phyloP scores from a whole-genome alignment of 1,140 invertebrate species.

The Hestina assimilis region DNA sequence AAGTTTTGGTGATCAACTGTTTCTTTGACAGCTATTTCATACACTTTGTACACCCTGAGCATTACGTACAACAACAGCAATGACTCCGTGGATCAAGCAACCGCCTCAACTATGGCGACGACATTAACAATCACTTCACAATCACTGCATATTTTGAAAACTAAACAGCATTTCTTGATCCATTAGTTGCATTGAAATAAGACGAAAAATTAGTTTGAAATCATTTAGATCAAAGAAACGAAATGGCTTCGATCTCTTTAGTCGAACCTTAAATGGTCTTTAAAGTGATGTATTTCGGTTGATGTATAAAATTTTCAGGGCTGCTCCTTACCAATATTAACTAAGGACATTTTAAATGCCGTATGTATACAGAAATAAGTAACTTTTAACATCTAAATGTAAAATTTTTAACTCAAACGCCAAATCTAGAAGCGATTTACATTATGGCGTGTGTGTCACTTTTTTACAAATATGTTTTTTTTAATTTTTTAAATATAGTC shows the following conservation, averaged over 20 bases:
- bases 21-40: conserved; percentile 62
- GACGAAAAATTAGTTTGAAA: conserved; percentile 27
- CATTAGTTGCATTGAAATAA: conserved; percentile 1
- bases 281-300: conserved; percentile 33
- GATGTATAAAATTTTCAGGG: conserved; percentile 32
- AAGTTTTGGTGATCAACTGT: conserved; percentile 38
- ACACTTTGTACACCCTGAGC: conserved; percentile 43
- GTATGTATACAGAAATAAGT: conserved; percentile 51
- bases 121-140: conserved; percentile 33
- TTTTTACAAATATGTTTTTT: conserved; percentile 66
- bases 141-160: conserved; percentile 37
- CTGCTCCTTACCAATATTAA: conserved; percentile 68
- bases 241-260: conserved; percentile 72
- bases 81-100: conserved; percentile 61
- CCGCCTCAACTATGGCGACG: conserved; percentile 66
- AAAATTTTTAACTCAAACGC: conserved; percentile 73
- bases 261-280: conserved; percentile 67
- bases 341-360: conserved; percentile 74
- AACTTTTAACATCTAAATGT: conserved; percentile 68
- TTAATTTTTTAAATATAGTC: too few species aligned
- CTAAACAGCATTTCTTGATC: conserved; percentile 5
- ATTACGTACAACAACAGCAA: conserved; percentile 63
- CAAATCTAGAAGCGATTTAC: conserved; percentile 77
- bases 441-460: conserved; percentile 78
- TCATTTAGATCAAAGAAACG: conserved; percentile 52